Conservation (phyloP, 2,113 vertebrate genomes). For the Sinocyclocheilus anophthalmus region DNA sequence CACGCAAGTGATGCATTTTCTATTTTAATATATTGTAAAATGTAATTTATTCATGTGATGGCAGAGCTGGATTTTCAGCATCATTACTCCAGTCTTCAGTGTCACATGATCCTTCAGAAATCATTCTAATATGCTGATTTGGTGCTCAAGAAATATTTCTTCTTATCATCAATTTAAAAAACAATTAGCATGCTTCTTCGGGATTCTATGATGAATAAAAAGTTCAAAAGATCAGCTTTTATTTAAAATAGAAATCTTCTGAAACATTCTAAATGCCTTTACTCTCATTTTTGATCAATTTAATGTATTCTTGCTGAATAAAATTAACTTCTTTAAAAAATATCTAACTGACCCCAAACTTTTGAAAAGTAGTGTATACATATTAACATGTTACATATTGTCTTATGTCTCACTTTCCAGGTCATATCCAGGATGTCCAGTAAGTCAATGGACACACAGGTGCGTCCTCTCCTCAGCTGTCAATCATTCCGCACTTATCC, state of each 20-base stretch:
- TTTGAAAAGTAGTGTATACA: not conserved
- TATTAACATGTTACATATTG: not conserved
- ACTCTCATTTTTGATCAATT: not conserved
- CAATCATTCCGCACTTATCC: slow-evolving; percentile 33
- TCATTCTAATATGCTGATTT: too few species aligned
- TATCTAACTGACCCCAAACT: not conserved
- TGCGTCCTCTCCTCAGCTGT: slow-evolving; percentile 62
- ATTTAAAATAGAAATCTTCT: not conserved
- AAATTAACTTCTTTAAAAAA: not conserved
- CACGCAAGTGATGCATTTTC: too few species aligned
- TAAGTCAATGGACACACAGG: slow-evolving; percentile 81
- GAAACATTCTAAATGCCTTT: not conserved
- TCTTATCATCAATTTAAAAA: too few species aligned
- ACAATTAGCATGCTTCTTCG: too few species aligned
- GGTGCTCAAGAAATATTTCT: too few species aligned
- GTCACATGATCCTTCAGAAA: too few species aligned
- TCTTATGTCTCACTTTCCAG: slow-evolving; percentile 73
- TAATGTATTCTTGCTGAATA: not conserved
- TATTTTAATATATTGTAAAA: too few species aligned
- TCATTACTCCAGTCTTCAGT: too few species aligned
- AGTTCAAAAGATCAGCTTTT: not conserved
- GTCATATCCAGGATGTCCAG: slow-evolving; percentile 84
- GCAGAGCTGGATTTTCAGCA: too few species aligned
- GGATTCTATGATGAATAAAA: not conserved
- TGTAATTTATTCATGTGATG: too few species aligned